These are phyloP conservation scores for Myopa tessellatipennis DNA, from an alignment of 2,888 invertebrate genomes.

Conservation along the genomic window DNA sequence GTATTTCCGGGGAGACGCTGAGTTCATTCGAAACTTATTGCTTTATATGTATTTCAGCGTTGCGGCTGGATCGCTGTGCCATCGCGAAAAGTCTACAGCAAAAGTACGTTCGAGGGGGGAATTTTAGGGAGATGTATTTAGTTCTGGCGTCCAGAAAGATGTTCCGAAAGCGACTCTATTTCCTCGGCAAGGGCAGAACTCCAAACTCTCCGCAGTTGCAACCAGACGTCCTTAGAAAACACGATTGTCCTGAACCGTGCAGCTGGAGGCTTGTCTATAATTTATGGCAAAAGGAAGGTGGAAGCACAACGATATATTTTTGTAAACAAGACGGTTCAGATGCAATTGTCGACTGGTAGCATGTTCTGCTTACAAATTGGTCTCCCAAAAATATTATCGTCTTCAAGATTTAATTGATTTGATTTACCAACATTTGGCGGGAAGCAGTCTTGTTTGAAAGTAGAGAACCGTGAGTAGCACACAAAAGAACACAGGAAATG, in stretches of 20 bases:
- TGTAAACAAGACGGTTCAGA: not conserved
- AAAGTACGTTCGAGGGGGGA: not conserved
- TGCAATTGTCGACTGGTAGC: not conserved
- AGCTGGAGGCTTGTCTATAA: not conserved
- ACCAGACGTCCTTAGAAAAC: no score
- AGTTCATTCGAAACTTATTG: constrained; percentile 30
- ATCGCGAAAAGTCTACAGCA: constrained; percentile 46
- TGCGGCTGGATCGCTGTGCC: constrained; percentile 38
- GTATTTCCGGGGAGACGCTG: constrained; percentile 21
- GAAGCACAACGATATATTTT: not conserved
- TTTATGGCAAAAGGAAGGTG: constrained; percentile 3
- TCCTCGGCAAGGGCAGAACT: no score
- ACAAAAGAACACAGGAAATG: no score
- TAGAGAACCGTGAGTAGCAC: no score
- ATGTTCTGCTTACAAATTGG: no score
- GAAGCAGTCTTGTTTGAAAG: no score
- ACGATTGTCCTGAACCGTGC: no score
- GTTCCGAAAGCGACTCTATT: not conserved
- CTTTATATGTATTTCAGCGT: constrained; percentile 13
- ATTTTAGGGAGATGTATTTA: not conserved
- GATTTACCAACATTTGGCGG: no score
- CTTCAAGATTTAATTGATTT: no score
- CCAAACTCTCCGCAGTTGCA: not conserved
- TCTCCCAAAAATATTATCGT: no score
- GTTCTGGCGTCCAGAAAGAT: not conserved